Percentiles rank a stretch among this genome's conserved stretches.
These are phyloP conservation scores for Hydractinia echinata DNA, from an alignment of 30 jellyfish, hydroid and myxozoan genomes.

Conservation along the genomic window DNA sequence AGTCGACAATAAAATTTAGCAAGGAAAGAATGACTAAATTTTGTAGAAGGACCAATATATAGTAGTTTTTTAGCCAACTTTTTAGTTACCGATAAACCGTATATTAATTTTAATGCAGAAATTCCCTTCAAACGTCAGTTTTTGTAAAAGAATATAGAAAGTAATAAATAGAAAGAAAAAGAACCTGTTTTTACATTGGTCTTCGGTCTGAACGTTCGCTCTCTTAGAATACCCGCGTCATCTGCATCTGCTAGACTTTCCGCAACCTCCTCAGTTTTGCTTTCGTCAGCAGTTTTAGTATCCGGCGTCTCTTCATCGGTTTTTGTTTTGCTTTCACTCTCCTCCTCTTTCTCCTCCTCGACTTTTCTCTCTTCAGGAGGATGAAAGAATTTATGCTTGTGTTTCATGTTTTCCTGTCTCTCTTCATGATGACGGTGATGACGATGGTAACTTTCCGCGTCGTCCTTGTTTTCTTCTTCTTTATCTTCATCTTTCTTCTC, in stretches of 20 bases:
- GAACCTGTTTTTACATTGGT: constrained; percentile 33
- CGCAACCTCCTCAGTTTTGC: background rate
- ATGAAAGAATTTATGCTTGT: background rate
- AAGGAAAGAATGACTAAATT: too few relatives aligned
- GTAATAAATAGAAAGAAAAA: background rate
- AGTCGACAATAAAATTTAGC: too few relatives aligned
- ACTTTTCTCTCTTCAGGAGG: constrained; percentile 29
- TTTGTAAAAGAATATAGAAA: background rate
- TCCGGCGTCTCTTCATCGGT: constrained; percentile 34
- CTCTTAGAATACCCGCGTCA: constrained; percentile 15
- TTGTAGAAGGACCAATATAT: too few relatives aligned
- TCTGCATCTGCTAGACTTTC: constrained; percentile 16
- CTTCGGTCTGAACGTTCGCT: constrained; percentile 21
- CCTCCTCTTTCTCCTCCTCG: constrained; percentile 25
- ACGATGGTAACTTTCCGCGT: background rate
- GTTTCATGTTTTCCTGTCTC: background rate
- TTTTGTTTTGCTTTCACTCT: background rate
- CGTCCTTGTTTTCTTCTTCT: background rate
- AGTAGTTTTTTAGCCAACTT: too few relatives aligned
- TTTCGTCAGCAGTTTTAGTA: background rate
- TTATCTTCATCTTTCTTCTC: constrained; percentile 8
- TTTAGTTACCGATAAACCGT: too few relatives aligned
- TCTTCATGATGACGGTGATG: background rate
- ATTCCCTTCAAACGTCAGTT: too few relatives aligned
- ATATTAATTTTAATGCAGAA: too few relatives aligned